These are phyloP conservation scores for Heliconius himera DNA, from an alignment of 1,140 invertebrate species.

Conservation along the genomic window DNA sequence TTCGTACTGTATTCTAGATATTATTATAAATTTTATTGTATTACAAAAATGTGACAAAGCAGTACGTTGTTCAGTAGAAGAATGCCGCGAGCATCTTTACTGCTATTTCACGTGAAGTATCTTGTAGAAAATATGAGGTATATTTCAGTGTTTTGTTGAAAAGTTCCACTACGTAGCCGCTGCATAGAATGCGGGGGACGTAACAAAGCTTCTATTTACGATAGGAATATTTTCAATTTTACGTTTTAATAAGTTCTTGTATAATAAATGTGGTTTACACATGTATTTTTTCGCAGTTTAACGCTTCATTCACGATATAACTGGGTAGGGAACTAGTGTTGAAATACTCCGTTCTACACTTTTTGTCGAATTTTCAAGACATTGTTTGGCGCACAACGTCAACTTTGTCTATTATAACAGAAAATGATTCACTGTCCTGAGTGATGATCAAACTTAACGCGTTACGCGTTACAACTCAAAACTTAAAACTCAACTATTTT, in stretches of 20 bases:
- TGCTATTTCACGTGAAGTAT: neutral
- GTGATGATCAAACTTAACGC: too few species aligned
- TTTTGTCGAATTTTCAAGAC: too few species aligned
- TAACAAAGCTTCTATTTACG: constrained; percentile 1
- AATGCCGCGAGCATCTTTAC: neutral
- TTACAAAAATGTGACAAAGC: neutral
- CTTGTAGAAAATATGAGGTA: neutral
- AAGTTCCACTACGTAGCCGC: neutral
- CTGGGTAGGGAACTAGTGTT: too few species aligned
- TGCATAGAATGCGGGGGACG: neutral
- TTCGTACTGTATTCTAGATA: neutral
- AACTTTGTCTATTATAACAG: too few species aligned
- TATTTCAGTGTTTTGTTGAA: neutral
- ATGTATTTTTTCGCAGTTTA: too few species aligned
- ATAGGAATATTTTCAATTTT: neutral
- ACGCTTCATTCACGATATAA: too few species aligned
- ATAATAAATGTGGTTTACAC: neutral
- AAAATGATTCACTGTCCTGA: too few species aligned
- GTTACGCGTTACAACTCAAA: neutral
- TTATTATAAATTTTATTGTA: neutral
- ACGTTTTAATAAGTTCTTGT: neutral
- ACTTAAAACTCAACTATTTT: neutral
- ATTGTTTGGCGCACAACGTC: too few species aligned
- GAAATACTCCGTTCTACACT: too few species aligned
- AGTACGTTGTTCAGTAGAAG: neutral